Conservation (phyloP, 1,140 invertebrate genomes). For the Drosophila seguyi region DNA sequence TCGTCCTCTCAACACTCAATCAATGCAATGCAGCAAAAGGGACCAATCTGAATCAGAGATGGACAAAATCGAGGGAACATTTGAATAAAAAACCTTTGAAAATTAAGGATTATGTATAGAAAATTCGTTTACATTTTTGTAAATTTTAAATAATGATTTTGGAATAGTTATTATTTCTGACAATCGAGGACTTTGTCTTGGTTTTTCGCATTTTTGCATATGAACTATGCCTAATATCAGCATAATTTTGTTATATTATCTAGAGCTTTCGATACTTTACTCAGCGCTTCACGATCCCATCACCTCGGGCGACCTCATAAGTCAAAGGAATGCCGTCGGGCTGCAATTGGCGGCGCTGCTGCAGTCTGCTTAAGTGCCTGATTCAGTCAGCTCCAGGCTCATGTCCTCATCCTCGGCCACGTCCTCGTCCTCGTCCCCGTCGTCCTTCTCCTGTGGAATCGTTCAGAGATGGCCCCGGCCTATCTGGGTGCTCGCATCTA, state of each 20-base stretch:
- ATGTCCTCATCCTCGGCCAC: constrained; percentile 10
- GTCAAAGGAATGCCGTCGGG: constrained; percentile 65
- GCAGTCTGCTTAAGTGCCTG: constrained; percentile 63
- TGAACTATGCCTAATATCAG: background rate
- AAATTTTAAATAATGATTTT: too few species aligned
- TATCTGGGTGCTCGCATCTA: constrained; percentile 61
- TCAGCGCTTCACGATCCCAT: constrained; percentile 15
- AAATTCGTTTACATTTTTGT: too few species aligned
- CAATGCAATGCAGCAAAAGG: constrained; percentile 59
- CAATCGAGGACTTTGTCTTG: background rate
- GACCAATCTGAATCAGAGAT: constrained; percentile 5
- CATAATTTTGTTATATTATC: background rate
- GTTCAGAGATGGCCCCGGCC: constrained; percentile 43
- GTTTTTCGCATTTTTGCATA: too few species aligned
- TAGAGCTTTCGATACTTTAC: background rate
- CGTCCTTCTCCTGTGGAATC: constrained; percentile 20
- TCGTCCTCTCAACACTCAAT: constrained; percentile 69
- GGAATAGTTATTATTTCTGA: too few species aligned
- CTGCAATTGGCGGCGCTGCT: constrained; percentile 53
- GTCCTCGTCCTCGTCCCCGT: background rate
- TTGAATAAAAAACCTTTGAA: background rate
- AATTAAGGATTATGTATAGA: too few species aligned
- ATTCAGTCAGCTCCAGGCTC: constrained; percentile 36
- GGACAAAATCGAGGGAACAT: constrained; percentile 1
- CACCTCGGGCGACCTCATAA: constrained; percentile 58